Evolutionary conservation across 2,113 vertebrate species (phyloP), one percentile per base, ranked within the genome.

Genomic region (Brachypodius melanocephalos): DNA sequence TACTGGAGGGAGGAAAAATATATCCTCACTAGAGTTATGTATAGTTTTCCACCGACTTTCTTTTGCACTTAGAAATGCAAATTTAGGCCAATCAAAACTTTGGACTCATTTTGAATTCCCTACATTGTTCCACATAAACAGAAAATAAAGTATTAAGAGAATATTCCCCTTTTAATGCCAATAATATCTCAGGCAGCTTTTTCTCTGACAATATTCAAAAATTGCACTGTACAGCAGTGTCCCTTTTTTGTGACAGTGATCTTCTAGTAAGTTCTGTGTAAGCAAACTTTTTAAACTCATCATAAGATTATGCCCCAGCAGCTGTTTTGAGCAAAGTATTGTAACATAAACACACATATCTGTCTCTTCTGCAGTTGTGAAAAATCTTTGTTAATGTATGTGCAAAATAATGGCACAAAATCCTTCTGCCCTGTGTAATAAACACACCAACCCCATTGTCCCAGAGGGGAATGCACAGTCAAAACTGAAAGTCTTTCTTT

Each of bases 31-130:
- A 24, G 24, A 83, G 6, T 22, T 38, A 28, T 25, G 49, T 25
- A 42, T 62, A n/a, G 29, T 52, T 88, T 92, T 54, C 42, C 40
- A 71, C 13, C 5, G 57, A 18, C 7, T 42, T 84, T 51, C 57
- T 82, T 90, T 66, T 68, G 71, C 29, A 42, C 9, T 62, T 67
- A 75, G 14, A 92, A 90, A 92, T 78, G 74, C 28, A 52, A 40
- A 75, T 67, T 63, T 79, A 68, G 26, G 32, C 15, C 48, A 88
- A 46, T 72, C 25, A 49, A 46, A 83, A 75, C 32, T 81, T 75
- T 67, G 40, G 48, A 72, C 17, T 79, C 6, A 14, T 55, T 90
- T 63, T 49, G 45, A 90, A 71, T 79, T 88, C 34, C 34, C 38
- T 42, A 17, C 13, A 3, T 82, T 62, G n/a, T 85, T 85, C 28